Evolutionary conservation across 2,113 vertebrate species (phyloP), one percentile per base, ranked within the genome.

Genomic region (Perccottus glenii): DNA sequence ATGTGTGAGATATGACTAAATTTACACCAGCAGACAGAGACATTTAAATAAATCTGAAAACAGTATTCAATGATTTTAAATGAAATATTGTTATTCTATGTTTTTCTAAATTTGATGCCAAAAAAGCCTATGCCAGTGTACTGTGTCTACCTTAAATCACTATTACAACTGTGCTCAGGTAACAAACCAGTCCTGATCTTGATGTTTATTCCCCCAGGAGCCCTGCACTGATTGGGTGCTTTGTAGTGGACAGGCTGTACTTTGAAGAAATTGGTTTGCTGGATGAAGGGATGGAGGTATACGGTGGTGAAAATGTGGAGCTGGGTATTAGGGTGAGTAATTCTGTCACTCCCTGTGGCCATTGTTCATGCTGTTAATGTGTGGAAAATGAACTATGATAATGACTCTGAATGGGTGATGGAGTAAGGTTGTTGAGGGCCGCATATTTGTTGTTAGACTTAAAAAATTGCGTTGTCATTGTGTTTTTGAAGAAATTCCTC

Each of bases 281-380:
- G 76, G 98, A 99, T 49, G 98, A 99, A 89, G 98, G 98, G 71
- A 99, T 98, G 97, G 97, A 99, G 85, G 94, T 99, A 33, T 99
- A 99, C 0, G 98, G 98, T 46, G 98, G 98, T 63, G 98, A 99
- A 78, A 99, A 99, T 8, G 98, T 99, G 44, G 98, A 99, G 87
- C 95, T 99, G 0, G 96, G 96, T 16, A 94, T 99, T 83, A 93
- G 98, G 94, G 98, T 99, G 91, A 98, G 94, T 91, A 74, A 86
- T 77, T 48, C 43, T 63, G 43, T 70, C 55, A 60, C 44, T 50
- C 61, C 19, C 49, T 9, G 14, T 47, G 67, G 61, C 58, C 65
- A 82, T 73, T 67, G 65, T 82, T 91, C 80, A 85, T 61, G 48
- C 64, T 55, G 67, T 76, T 79, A 81, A 87, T 86, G 69, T 76